Evolutionary conservation across 2,888 invertebrate species (phyloP), one percentile per base, ranked within the genome.

Genomic region (Xestoiulus laeticollis): DNA sequence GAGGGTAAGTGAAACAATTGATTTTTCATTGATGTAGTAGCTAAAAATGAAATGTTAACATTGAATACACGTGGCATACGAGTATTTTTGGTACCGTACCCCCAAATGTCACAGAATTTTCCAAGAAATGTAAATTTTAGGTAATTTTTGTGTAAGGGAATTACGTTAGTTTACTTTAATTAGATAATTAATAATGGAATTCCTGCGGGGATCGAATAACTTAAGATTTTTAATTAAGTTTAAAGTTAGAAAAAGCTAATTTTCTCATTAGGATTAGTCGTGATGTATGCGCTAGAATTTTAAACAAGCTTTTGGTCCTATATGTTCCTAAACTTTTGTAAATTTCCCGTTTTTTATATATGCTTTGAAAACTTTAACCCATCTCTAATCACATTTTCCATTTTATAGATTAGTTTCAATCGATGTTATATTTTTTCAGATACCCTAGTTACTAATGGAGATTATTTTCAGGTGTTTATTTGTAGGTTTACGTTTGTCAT

Each of bases 1-100:
- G 93, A 95, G 98, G 95, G 98, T 98, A 94, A 96, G 96, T 94
- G 53, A 26, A 78, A 16, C 14, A 30, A 2, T 30, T 78, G 4
- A 22, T 12, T 68, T 30, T 16, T 30, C 16, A 14, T 14, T 30
- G 1, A 14, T 30, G 10, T 1, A 78, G 26, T 78, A 78, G 1
- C 0, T 3, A 16, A 30, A 5, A 38, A 38, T 38, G 33, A 6
- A 38, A n/a, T n/a, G n/a, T n/a, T n/a, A n/a, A n/a, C n/a, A n/a
- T n/a, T n/a, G n/a, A n/a, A n/a, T n/a, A n/a, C n/a, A n/a, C n/a
- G n/a, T n/a, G n/a, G n/a, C n/a, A n/a, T n/a, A n/a, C n/a, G n/a
- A n/a, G n/a, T n/a, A n/a, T n/a, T n/a, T n/a, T n/a, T n/a, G n/a
- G n/a, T n/a, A n/a, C n/a, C n/a, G n/a, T n/a, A n/a, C n/a, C n/a